These are phyloP conservation scores for Anas platyrhynchos DNA, from an alignment of 2,113 vertebrate species.

Conservation along the genomic window DNA sequence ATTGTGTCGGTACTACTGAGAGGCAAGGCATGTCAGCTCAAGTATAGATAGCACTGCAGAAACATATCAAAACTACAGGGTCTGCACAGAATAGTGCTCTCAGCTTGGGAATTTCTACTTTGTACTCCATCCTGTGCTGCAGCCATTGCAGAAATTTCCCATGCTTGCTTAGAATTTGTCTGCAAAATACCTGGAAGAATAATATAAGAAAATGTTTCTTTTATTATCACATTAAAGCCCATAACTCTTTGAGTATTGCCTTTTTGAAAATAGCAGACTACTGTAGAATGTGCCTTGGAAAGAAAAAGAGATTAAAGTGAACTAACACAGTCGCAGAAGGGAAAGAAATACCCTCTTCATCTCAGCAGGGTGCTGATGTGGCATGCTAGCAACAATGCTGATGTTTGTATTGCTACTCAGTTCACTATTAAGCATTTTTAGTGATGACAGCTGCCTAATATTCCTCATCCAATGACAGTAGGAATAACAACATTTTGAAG, in stretches of 20 bases:
- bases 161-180: background rate
- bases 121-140: background rate
- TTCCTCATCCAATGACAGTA: background rate
- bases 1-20: background rate
- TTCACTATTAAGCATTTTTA: conserved; percentile 13
- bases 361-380: conserved; percentile 33
- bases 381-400: background rate
- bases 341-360: background rate
- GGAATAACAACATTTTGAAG: background rate
- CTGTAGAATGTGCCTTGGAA: background rate
- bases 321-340: background rate
- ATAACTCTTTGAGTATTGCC: background rate
- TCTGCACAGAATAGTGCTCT: background rate
- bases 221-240: background rate
- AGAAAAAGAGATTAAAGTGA: conserved; percentile 25
- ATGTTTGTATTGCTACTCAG: background rate
- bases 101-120: background rate
- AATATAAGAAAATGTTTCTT: background rate
- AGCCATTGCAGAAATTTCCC: background rate
- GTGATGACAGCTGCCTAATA: conserved; percentile 14
- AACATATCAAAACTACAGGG: background rate
- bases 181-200: background rate
- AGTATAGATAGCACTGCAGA: background rate
- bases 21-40: background rate
- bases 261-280: conserved; percentile 2